phyloP scores from a whole-genome alignment of 2,888 invertebrate genomes.

The Pseudococcus jackbeardsleyi region DNA sequence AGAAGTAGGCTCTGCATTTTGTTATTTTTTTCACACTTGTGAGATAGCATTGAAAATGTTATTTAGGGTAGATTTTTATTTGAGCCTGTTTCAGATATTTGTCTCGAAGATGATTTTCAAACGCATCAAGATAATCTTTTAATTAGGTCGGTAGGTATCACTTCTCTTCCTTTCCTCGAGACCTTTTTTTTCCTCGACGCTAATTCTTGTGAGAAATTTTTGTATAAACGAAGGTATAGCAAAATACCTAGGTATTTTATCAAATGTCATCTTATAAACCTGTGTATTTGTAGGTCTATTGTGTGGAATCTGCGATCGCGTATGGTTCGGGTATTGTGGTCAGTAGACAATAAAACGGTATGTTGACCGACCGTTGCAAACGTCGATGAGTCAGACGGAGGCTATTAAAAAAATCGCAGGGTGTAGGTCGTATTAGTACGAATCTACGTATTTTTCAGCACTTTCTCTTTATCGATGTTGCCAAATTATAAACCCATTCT shows the following conservation, averaged over 20 bases:
- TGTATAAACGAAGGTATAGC: not conserved
- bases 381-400: not conserved
- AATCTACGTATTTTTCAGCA: not conserved
- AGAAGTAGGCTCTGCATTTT: not conserved
- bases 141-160: not conserved
- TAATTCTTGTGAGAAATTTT: not conserved
- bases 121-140: not conserved
- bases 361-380: constrained; percentile 1
- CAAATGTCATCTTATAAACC: constrained; percentile 16
- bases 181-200: not conserved
- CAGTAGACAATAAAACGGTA: constrained; percentile 20
- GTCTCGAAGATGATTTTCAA: not conserved
- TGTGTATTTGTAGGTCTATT: not conserved
- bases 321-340: not conserved
- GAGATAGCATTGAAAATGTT: not conserved
- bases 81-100: not conserved
- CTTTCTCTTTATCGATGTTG: constrained; percentile 6
- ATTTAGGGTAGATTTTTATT: not conserved
- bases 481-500: not conserved
- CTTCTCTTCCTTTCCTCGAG: not conserved
- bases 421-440: not conserved
- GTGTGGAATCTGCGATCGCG: not conserved
- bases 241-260: not conserved
- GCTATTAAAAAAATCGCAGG: constrained; percentile 17
- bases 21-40: not conserved